Conservation (phyloP, 2,888 invertebrate genomes). For the Megalurothrips usitatus region DNA sequence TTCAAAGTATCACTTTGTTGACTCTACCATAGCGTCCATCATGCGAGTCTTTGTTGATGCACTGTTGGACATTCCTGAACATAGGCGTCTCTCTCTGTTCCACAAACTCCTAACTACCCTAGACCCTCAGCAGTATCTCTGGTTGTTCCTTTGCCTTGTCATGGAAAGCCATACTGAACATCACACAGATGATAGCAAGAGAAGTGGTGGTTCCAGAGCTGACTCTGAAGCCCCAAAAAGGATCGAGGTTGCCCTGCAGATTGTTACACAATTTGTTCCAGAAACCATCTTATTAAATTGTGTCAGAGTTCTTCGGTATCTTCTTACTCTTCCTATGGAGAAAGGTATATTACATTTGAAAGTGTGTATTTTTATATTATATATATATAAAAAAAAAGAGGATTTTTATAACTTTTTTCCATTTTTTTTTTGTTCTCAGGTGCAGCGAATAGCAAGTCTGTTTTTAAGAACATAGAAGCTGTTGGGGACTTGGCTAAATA, state of each 20-base stretch:
- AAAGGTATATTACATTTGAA: slow-evolving; percentile 39
- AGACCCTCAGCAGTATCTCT: slow-evolving; percentile 56
- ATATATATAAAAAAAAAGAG: not conserved
- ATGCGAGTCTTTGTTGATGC: slow-evolving; percentile 88
- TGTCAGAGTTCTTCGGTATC: slow-evolving; percentile 60
- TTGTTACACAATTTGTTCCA: slow-evolving; percentile 64
- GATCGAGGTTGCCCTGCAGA: slow-evolving; percentile 62
- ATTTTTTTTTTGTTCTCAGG: not conserved
- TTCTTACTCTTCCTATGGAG: slow-evolving; percentile 63
- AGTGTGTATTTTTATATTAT: not conserved
- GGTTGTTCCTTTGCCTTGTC: slow-evolving; percentile 66
- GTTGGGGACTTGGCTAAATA: slow-evolving; percentile 41
- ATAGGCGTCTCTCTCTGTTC: slow-evolving; percentile 78
- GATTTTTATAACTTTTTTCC: not conserved
- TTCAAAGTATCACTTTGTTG: not conserved
- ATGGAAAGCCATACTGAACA: slow-evolving; percentile 61
- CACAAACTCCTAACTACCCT: slow-evolving; percentile 72
- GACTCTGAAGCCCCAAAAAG: slow-evolving; percentile 39
- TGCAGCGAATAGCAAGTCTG: not conserved
- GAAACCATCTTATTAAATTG: slow-evolving; percentile 59
- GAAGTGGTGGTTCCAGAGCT: slow-evolving; percentile 47
- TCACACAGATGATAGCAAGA: slow-evolving; percentile 46
- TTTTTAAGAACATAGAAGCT: not conserved
- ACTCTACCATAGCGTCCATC: slow-evolving; percentile 50
- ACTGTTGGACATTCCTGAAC: slow-evolving; percentile 87